Evolutionary conservation across 2,113 vertebrate genomes (phyloP).

Genomic region (Pycnonotus jocosus): DNA sequence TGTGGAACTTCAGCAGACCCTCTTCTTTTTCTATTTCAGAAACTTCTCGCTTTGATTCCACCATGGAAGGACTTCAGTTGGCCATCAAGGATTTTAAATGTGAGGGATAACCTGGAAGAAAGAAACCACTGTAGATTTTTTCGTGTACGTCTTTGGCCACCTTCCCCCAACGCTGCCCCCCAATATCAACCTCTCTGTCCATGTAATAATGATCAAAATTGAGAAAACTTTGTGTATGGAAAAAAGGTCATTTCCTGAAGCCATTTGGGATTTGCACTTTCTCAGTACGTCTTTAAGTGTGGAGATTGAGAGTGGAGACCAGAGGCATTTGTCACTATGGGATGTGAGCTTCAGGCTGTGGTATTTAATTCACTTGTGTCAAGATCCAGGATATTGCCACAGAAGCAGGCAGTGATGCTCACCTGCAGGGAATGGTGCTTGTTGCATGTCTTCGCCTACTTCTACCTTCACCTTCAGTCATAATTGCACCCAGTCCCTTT

Average conservation of each 20-base stretch:
- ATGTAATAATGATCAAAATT: neutral
- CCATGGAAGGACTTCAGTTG: neutral
- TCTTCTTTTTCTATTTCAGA: constrained; percentile 41
- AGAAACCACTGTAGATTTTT: neutral
- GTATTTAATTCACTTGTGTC: neutral
- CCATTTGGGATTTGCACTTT: neutral
- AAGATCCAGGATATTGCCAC: neutral
- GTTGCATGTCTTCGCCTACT: neutral
- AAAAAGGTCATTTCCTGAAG: neutral
- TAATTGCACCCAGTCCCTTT: neutral
- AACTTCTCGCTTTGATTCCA: neutral
- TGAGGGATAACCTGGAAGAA: neutral
- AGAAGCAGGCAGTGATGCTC: neutral
- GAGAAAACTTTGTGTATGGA: neutral
- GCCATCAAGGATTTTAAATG: neutral
- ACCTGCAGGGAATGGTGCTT: neutral
- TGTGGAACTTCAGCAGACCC: neutral
- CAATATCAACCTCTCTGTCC: neutral
- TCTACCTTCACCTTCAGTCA: neutral
- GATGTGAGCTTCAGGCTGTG: neutral
- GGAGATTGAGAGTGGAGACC: neutral
- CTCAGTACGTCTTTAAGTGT: neutral
- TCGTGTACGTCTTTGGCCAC: neutral
- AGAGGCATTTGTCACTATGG: neutral
- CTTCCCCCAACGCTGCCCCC: neutral